phyloP scores from a whole-genome alignment of 2,113 vertebrate species.

The Triplophysa tibetana region DNA sequence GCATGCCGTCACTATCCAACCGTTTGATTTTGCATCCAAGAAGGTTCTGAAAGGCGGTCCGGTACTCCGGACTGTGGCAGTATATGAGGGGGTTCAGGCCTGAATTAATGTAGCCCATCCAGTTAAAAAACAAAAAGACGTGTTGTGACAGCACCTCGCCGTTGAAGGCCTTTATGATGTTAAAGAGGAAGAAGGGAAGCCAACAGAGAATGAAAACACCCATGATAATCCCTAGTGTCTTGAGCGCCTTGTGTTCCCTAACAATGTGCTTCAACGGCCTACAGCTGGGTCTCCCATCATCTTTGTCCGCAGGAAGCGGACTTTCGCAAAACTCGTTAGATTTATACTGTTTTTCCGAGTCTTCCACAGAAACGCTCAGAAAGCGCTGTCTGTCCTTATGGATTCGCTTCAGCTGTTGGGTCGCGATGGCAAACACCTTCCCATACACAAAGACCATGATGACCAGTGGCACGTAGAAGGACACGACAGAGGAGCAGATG shows the following conservation, averaged over 20 bases:
- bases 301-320: not conserved
- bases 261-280: constrained; percentile 64
- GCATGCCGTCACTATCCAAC: constrained; percentile 30
- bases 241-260: constrained; percentile 77
- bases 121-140: constrained; percentile 80
- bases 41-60: constrained; percentile 74
- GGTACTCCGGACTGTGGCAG: constrained; percentile 82
- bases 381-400: constrained; percentile 71
- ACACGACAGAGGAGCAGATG: constrained; percentile 78
- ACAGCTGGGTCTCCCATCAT: not conserved
- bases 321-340: not conserved
- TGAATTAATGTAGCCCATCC: constrained; percentile 83
- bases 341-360: constrained; percentile 6
- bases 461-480: constrained; percentile 81
- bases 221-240: constrained; percentile 83
- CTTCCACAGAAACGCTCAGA: not conserved
- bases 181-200: constrained; percentile 83
- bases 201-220: constrained; percentile 82
- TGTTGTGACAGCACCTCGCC: constrained; percentile 34
- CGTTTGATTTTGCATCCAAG: constrained; percentile 65
- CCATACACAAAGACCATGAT: constrained; percentile 82
- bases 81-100: constrained; percentile 85
- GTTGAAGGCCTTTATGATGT: constrained; percentile 72
- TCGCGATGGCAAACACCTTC: constrained; percentile 74
- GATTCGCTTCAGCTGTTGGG: constrained; percentile 70